Percentiles rank a stretch among this genome's conserved stretches.
phyloP scores from a whole-genome alignment of 1,140 invertebrate genomes.

The Anthonomus grandis region DNA sequence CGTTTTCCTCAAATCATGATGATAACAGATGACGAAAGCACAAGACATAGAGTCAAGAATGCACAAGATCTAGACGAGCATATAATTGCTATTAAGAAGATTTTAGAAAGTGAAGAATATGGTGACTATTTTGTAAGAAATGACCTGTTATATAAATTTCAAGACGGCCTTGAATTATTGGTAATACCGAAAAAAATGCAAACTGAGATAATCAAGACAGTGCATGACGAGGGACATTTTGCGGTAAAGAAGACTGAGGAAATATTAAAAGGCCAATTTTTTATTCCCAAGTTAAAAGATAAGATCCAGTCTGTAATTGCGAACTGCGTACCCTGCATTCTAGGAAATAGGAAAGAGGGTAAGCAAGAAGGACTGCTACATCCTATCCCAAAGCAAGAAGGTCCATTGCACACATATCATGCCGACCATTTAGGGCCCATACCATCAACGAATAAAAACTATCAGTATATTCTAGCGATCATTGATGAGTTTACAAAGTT shows the following conservation, averaged over 20 bases:
- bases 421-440: constrained; percentile 47
- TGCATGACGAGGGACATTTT: constrained; percentile 34
- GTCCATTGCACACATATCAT: constrained; percentile 40
- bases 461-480: constrained; percentile 46
- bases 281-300: constrained; percentile 40
- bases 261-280: constrained; percentile 45
- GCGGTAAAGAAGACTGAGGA: constrained; percentile 43
- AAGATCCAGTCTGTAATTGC: constrained; percentile 41
- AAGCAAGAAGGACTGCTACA: constrained; percentile 45
- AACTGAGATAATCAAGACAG: constrained; percentile 29
- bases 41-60: constrained; percentile 14
- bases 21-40: constrained; percentile 10
- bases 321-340: constrained; percentile 46
- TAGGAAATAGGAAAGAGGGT: constrained; percentile 45
- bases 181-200: constrained; percentile 29
- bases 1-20: constrained; percentile 39
- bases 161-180: constrained; percentile 22
- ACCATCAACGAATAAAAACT: constrained; percentile 39
- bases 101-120: constrained; percentile 29
- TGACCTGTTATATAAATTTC: constrained; percentile 28
- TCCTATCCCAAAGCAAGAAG: constrained; percentile 32
- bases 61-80: constrained; percentile 33
- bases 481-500: constrained; percentile 49
- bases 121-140: constrained; percentile 31
- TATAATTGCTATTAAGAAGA: constrained; percentile 28